Percentiles rank a stretch among this genome's conserved stretches.
These are phyloP conservation scores for Antennarius striatus DNA, from an alignment of 2,113 vertebrate species.

Conservation along the genomic window DNA sequence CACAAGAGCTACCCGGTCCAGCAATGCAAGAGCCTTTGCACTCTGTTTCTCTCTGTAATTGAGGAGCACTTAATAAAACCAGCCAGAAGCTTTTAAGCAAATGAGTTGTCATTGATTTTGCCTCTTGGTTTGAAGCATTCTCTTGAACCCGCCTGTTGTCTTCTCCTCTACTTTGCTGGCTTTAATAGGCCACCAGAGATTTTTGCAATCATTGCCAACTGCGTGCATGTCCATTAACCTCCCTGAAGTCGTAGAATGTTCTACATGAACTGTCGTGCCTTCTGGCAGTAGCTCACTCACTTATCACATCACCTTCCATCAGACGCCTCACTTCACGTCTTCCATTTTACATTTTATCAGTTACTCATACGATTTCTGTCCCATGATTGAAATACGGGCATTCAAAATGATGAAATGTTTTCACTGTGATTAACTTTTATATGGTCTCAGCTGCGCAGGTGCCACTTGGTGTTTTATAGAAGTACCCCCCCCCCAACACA, in stretches of 20 bases:
- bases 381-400: conserved; percentile 8
- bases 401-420: conserved; percentile 14
- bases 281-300: conserved; percentile 59
- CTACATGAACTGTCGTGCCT: conserved; percentile 62
- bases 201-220: conserved; percentile 51
- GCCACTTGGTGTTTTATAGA: conserved; percentile 42
- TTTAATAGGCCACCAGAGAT: conserved; percentile 62
- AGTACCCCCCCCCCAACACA: conserved; percentile 13
- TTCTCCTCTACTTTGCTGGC: conserved; percentile 31
- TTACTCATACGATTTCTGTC: conserved; percentile 31
- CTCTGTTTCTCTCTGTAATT: conserved; percentile 62
- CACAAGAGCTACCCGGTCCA: conserved; percentile 32
- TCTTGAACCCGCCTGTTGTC: conserved; percentile 40
- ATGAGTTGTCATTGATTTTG: conserved; percentile 78
- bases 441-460: conserved; percentile 37
- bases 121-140: conserved; percentile 35
- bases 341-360: conserved; percentile 21
- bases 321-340: conserved; percentile 22
- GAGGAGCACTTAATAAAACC: conserved; percentile 68
- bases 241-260: conserved; percentile 64
- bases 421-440: conserved; percentile 13
- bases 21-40: conserved; percentile 37
- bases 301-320: conserved; percentile 51
- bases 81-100: conserved; percentile 74
- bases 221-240: conserved; percentile 36